These are phyloP conservation scores for Grapholita molesta DNA, from an alignment of 1,140 invertebrate genomes.

Conservation along the genomic window DNA sequence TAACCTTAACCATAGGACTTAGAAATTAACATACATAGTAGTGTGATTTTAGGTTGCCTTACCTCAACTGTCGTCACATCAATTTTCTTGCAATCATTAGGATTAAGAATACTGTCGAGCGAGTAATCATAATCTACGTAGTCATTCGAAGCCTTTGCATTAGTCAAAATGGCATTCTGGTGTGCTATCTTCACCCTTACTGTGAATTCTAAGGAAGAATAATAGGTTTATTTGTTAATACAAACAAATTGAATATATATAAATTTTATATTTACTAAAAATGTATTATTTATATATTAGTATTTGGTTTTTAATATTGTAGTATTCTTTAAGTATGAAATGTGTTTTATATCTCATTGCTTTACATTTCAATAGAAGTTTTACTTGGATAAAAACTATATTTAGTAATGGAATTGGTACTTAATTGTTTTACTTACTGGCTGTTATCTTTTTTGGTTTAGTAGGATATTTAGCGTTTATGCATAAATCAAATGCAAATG, in stretches of 20 bases:
- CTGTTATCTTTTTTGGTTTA: constrained; percentile 26
- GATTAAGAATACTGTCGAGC: neutral
- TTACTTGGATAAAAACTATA: neutral
- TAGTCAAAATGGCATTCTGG: constrained; percentile 27
- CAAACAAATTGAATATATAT: too few relatives aligned
- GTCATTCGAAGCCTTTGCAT: neutral
- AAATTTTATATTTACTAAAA: too few relatives aligned
- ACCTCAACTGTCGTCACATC: constrained; percentile 32
- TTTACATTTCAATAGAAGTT: too few relatives aligned
- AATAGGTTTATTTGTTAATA: too few relatives aligned
- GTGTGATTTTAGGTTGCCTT: too few relatives aligned
- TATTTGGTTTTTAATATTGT: too few relatives aligned
- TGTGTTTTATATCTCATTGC: too few relatives aligned
- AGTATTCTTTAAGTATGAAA: too few relatives aligned
- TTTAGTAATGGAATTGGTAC: neutral
- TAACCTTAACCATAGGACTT: too few relatives aligned
- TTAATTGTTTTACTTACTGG: constrained; percentile 25
- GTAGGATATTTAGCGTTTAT: constrained; percentile 27
- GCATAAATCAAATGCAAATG: constrained; percentile 29
- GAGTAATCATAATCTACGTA: constrained; percentile 4
- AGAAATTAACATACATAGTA: too few relatives aligned
- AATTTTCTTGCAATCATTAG: constrained; percentile 13
- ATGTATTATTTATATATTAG: too few relatives aligned
- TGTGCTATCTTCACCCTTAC: constrained; percentile 35
- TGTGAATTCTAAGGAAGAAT: constrained; percentile 30